These are phyloP conservation scores for Listrodromus nycthemerus DNA, from an alignment of 2,888 invertebrate species.

Conservation along the genomic window DNA sequence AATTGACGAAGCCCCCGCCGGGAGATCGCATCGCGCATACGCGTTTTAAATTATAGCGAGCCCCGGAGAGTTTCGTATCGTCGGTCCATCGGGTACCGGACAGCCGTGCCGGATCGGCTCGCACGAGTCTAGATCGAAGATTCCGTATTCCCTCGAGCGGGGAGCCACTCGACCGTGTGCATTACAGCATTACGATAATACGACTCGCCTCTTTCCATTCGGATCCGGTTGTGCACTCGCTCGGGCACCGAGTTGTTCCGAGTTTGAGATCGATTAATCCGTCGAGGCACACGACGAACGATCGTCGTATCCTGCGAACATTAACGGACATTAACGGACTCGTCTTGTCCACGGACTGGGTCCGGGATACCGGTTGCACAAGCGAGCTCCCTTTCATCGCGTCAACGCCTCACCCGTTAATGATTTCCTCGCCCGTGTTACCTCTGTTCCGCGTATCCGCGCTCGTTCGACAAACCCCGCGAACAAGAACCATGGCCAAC, in stretches of 20 bases:
- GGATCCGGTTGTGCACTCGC: conserved; percentile 48
- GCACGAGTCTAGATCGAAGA: conserved; percentile 26
- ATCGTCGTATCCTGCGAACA: conserved; percentile 6
- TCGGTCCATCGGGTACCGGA: neutral
- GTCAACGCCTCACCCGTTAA: neutral
- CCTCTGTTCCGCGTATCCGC: neutral
- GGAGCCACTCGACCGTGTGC: neutral
- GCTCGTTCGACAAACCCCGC: neutral
- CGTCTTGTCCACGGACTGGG: neutral
- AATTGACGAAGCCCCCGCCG: neutral
- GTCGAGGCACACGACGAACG: conserved; percentile 7
- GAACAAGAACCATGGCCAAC: neutral
- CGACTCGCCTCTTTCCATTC: conserved; percentile 22
- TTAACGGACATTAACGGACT: conserved; percentile 18
- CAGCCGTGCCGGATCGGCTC: conserved; percentile 7
- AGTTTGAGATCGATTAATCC: conserved; percentile 32
- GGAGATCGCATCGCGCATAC: neutral
- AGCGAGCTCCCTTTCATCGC: conserved; percentile 20
- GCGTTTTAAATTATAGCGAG: conserved; percentile 15
- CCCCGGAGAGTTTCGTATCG: neutral
- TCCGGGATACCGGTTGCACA: conserved; percentile 28
- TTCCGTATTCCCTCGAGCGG: neutral
- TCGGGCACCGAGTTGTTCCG: conserved; percentile 40
- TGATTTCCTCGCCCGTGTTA: conserved; percentile 25
- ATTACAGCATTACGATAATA: conserved; percentile 19